phyloP scores from a whole-genome alignment of 2,888 invertebrate genomes.

The Isotomurus palustris region DNA sequence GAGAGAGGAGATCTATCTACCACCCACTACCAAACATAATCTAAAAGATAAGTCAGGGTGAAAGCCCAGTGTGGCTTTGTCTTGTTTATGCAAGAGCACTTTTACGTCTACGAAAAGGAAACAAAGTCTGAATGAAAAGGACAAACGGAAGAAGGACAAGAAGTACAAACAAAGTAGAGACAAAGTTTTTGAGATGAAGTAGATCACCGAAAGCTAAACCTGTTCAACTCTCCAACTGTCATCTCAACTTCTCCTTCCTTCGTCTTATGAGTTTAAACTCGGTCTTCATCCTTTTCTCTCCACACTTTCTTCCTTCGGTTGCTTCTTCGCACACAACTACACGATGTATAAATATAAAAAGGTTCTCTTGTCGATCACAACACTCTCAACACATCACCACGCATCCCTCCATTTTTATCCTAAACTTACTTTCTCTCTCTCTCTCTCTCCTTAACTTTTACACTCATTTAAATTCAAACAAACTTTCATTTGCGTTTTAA shows the following conservation, averaged over 20 bases:
- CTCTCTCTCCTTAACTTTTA: too few species aligned
- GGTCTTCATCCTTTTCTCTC: background rate
- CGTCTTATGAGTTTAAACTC: conserved; percentile 4
- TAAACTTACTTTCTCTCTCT: too few species aligned
- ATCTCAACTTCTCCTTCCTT: conserved; percentile 1
- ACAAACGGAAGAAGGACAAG: too few species aligned
- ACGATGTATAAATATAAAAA: background rate
- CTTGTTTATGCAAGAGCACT: background rate
- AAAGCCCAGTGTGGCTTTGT: background rate
- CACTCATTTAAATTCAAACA: too few species aligned
- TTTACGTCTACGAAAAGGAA: too few species aligned
- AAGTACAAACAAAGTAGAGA: background rate
- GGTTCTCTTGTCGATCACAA: background rate
- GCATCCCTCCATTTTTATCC: too few species aligned
- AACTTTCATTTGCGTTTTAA: too few species aligned
- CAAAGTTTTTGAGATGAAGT: background rate
- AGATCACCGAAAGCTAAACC: background rate
- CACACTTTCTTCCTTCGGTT: background rate
- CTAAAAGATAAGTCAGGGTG: background rate
- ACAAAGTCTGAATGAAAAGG: too few species aligned
- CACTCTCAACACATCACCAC: too few species aligned
- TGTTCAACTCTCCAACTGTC: conserved; percentile 6
- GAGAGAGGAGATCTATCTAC: background rate
- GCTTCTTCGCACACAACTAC: background rate
- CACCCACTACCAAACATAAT: background rate